Evolutionary conservation across 2,113 vertebrate genomes (phyloP).

Genomic region (Atlantisia rogersi): DNA sequence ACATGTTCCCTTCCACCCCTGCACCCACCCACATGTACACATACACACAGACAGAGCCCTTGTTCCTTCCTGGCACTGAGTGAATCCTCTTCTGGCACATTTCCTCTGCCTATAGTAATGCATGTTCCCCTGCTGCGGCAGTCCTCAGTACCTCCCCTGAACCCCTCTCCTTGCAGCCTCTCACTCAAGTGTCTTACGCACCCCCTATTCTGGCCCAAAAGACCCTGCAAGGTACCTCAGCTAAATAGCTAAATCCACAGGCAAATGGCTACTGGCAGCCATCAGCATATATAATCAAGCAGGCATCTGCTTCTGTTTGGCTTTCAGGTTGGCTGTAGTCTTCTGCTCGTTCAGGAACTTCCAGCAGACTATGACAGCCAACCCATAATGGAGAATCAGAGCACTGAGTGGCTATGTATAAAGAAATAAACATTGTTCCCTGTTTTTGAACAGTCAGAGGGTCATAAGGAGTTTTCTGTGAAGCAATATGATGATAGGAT

Average conservation of each 20-base stretch:
- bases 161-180: neutral
- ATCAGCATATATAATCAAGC: neutral
- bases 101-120: neutral
- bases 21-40: accelerated
- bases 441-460: neutral
- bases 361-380: neutral
- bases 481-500: neutral
- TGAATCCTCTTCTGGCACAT: neutral
- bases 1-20: neutral
- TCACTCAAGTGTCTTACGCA: neutral
- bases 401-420: neutral
- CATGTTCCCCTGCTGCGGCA: neutral
- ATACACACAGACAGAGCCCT: neutral
- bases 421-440: neutral
- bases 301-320: neutral
- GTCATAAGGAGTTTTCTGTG: neutral
- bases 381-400: neutral
- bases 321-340: neutral
- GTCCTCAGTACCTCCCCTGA: neutral
- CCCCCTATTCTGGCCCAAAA: neutral
- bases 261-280: neutral
- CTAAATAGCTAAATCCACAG: neutral
- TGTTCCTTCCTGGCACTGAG: neutral
- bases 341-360: neutral
- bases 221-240: neutral